Evolutionary conservation across 2,888 invertebrate species (phyloP).

Genomic region (Ernsta delagoae): DNA sequence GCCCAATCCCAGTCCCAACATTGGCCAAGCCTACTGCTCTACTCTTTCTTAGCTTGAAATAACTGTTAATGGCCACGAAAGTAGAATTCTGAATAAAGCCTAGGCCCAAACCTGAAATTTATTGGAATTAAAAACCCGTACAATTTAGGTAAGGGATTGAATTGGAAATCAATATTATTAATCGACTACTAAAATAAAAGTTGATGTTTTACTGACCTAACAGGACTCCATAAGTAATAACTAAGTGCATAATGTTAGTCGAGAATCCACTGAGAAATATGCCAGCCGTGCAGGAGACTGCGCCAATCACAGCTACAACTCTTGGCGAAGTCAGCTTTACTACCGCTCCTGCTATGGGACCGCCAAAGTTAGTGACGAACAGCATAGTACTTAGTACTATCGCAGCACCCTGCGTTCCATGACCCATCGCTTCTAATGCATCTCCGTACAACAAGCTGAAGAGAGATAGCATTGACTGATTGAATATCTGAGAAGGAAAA

Average conservation of each 20-base stretch:
- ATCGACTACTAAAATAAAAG: no score
- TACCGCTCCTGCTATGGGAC: constrained; percentile 88
- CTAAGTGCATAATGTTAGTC: constrained; percentile 72
- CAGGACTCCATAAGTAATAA: constrained; percentile 74
- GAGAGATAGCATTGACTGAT: constrained; percentile 88
- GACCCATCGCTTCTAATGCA: constrained; percentile 86
- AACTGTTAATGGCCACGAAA: constrained; percentile 89
- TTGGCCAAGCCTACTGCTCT: constrained; percentile 90
- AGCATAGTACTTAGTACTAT: constrained; percentile 88
- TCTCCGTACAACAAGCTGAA: constrained; percentile 89
- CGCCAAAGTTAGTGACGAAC: constrained; percentile 87
- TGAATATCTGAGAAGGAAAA: constrained; percentile 84
- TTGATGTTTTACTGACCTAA: constrained; percentile 60
- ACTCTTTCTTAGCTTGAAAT: constrained; percentile 87
- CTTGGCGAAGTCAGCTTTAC: constrained; percentile 79
- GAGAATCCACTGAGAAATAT: constrained; percentile 78
- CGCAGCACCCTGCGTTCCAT: constrained; percentile 87
- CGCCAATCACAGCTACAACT: constrained; percentile 72
- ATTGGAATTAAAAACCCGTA: neutral
- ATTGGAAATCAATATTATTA: no score
- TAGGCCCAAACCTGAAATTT: constrained; percentile 85
- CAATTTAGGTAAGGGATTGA: no score
- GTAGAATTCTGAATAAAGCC: constrained; percentile 89
- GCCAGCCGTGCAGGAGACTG: constrained; percentile 67
- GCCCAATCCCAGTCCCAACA: constrained; percentile 91